Evolutionary conservation across 2,113 vertebrate species (phyloP).

Genomic region (Entelurus aequoreus): DNA sequence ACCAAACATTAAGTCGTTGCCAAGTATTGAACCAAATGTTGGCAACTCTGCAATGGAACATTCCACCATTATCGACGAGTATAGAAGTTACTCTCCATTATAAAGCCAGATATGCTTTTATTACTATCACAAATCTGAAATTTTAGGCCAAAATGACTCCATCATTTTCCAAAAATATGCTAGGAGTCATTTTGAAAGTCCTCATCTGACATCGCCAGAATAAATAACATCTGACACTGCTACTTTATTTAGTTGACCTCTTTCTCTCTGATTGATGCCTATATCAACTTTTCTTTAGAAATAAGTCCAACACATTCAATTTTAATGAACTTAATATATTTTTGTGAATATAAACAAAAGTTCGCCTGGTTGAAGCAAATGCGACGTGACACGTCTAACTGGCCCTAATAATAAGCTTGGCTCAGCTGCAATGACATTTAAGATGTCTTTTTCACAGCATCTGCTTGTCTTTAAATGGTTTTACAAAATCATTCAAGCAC

Average conservation of each 20-base stretch:
- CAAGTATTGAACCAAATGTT: too few species aligned
- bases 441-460: conserved; percentile 52
- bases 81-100: too few species aligned
- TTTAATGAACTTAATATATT: conserved; percentile 10
- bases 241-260: background rate
- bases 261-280: conserved; percentile 18
- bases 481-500: conserved; percentile 16
- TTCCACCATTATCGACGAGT: too few species aligned
- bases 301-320: conserved; percentile 9
- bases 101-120: too few species aligned
- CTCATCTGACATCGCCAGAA: too few species aligned
- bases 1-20: too few species aligned
- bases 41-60: too few species aligned
- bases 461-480: conserved; percentile 54
- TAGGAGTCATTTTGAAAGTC: too few species aligned
- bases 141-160: too few species aligned
- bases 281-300: conserved; percentile 20
- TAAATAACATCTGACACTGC: too few species aligned
- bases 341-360: conserved; percentile 26
- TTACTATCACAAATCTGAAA: too few species aligned
- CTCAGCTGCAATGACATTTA: conserved; percentile 43
- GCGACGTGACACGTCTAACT: conserved; percentile 44
- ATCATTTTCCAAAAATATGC: too few species aligned
- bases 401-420: conserved; percentile 35
- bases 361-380: conserved; percentile 36